phyloP scores from a whole-genome alignment of 2,797 vertebrate genomes.

The Adelosebastes latens region DNA sequence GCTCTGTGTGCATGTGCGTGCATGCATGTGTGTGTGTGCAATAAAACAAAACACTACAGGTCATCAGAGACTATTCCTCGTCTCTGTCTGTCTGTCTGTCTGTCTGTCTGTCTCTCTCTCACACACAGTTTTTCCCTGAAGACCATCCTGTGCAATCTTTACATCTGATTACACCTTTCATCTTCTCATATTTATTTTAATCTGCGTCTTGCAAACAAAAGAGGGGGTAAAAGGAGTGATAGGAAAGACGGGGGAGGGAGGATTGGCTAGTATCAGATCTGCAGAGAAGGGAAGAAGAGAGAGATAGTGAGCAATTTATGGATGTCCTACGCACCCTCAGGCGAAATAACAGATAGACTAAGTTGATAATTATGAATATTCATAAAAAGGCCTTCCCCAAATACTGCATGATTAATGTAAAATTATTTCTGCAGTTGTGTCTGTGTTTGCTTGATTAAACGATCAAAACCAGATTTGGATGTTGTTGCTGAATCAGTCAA shows the following conservation, averaged over 20 bases:
- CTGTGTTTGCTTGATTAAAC: slow-evolving; percentile 59
- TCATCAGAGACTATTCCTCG: slow-evolving; percentile 68
- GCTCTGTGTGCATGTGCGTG: slow-evolving; percentile 29
- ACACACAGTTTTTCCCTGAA: slow-evolving; percentile 63
- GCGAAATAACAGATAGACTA: slow-evolving; percentile 87
- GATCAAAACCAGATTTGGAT: slow-evolving; percentile 30
- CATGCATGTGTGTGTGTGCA: slow-evolving; percentile 6
- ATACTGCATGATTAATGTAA: slow-evolving; percentile 53
- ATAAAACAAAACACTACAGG: slow-evolving; percentile 69
- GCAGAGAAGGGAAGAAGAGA: slow-evolving; percentile 35
- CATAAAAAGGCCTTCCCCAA: slow-evolving; percentile 48
- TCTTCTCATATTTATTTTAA: slow-evolving; percentile 83
- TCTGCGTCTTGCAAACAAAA: slow-evolving; percentile 72
- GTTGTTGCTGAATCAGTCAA: slow-evolving; percentile 45
- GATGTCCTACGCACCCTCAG: slow-evolving; percentile 49
- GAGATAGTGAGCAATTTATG: slow-evolving; percentile 39
- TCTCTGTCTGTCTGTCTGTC: slow-evolving; percentile 30
- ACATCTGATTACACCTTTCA: slow-evolving; percentile 83
- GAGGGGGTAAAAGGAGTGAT: slow-evolving; percentile 42
- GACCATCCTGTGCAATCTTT: slow-evolving; percentile 78
- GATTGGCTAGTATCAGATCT: slow-evolving; percentile 45
- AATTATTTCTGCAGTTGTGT: slow-evolving; percentile 51
- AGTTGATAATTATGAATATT: slow-evolving; percentile 64
- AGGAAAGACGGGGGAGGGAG: slow-evolving; percentile 30
- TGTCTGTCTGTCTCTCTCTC: slow-evolving; percentile 7